Percentiles rank a stretch among this genome's conserved stretches.
These are phyloP conservation scores for Corvus cornix DNA, from an alignment of 2,113 vertebrate genomes.

Conservation along the genomic window DNA sequence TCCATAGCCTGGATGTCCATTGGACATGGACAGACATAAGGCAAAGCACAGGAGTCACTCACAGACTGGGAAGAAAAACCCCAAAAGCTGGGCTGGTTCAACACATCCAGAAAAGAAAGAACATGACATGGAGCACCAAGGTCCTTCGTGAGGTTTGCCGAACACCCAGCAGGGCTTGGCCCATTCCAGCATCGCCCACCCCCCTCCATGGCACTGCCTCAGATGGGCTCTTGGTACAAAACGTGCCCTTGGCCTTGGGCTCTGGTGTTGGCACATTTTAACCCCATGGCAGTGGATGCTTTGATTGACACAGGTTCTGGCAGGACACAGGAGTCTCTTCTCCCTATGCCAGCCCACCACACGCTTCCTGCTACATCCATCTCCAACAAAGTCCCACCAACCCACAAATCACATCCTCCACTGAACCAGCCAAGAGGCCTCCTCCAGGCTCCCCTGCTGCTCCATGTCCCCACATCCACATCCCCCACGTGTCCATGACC, in stretches of 20 bases:
- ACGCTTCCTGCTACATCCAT: fast-evolving
- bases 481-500: fast-evolving
- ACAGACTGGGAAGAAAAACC: background rate
- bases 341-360: background rate
- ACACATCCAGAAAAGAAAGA: background rate
- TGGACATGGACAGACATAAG: fast-evolving
- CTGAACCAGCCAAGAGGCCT: background rate
- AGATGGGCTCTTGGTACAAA: background rate
- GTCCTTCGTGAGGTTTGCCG: fast-evolving
- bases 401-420: background rate
- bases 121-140: background rate
- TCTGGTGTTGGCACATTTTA: fast-evolving
- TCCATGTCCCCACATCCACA: background rate
- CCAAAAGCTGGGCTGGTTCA: fast-evolving
- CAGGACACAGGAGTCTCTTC: background rate
- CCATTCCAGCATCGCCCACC: fast-evolving
- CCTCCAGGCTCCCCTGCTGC: fast-evolving
- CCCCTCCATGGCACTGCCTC: background rate
- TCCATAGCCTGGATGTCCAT: fast-evolving
- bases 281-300: background rate
- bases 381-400: background rate
- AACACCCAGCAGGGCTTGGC: fast-evolving
- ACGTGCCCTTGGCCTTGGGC: fast-evolving
- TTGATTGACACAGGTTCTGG: background rate
- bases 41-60: background rate